These are phyloP conservation scores for Perodicticus potto DNA, from an alignment of 2,797 vertebrate species.

Conservation along the genomic window DNA sequence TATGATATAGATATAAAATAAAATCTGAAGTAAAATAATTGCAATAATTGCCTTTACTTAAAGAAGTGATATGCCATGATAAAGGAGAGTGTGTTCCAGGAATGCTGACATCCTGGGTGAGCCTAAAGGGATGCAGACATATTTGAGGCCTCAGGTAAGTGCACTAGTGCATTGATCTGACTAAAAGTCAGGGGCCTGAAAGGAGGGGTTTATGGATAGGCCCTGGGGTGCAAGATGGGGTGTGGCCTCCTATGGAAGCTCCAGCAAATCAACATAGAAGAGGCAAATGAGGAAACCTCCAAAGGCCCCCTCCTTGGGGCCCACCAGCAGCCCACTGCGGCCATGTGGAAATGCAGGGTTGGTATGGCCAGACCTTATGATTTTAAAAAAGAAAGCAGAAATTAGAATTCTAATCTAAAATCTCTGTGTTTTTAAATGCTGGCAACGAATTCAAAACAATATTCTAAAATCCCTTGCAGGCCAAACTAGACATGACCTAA, in stretches of 20 bases:
- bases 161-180: neutral
- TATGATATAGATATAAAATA: conserved; percentile 9
- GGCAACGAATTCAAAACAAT: conserved; percentile 65
- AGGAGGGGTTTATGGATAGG: neutral
- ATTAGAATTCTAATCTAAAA: conserved; percentile 57
- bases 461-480: conserved; percentile 34
- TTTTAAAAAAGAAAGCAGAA: conserved; percentile 57
- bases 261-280: neutral
- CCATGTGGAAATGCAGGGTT: neutral
- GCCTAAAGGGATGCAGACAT: neutral
- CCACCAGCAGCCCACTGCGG: neutral
- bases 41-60: neutral
- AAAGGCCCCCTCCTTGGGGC: neutral
- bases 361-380: neutral
- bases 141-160: neutral
- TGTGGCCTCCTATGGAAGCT: neutral
- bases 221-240: neutral
- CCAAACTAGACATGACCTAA: conserved; percentile 29
- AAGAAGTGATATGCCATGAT: neutral
- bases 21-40: conserved; percentile 17
- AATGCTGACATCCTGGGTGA: neutral
- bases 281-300: neutral
- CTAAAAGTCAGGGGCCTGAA: neutral
- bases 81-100: neutral
- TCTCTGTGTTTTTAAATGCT: conserved; percentile 63